Percentiles rank a stretch among this genome's conserved stretches.
phyloP scores from a whole-genome alignment of 2,888 invertebrate genomes.

The Tenthredo livida region DNA sequence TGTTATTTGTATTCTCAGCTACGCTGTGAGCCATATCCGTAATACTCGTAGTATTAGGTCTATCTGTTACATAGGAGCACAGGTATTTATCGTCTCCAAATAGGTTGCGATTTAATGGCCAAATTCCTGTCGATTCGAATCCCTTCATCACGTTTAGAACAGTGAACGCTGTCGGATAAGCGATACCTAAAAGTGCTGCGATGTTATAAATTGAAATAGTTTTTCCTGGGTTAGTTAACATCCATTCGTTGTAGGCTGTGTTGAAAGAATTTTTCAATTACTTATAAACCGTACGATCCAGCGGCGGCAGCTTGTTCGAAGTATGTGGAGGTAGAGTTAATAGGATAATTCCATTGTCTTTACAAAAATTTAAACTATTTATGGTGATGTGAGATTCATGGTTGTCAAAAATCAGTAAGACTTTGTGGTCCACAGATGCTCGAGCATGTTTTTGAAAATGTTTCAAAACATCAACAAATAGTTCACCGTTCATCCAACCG shows the following conservation, averaged over 20 bases:
- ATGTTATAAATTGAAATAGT: conserved; percentile 69
- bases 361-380: conserved; percentile 66
- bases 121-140: conserved; percentile 63
- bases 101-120: conserved; percentile 57
- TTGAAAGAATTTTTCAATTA: conserved; percentile 60
- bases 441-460: conserved; percentile 68
- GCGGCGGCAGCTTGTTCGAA: conserved; percentile 64
- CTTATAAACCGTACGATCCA: conserved; percentile 64
- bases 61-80: conserved; percentile 10
- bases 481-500: conserved; percentile 70
- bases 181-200: conserved; percentile 59
- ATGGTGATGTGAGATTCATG: conserved; percentile 67
- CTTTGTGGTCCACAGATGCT: conserved; percentile 63
- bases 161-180: conserved; percentile 61
- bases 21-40: too few species aligned
- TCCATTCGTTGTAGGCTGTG: conserved; percentile 67
- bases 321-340: conserved; percentile 59
- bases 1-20: too few species aligned
- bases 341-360: conserved; percentile 70
- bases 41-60: conserved; percentile 26
- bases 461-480: conserved; percentile 66
- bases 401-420: conserved; percentile 68
- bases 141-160: conserved; percentile 64
- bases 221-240: conserved; percentile 67
- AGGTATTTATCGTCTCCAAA: conserved; percentile 12